phyloP scores from a whole-genome alignment of 2,113 vertebrate species.

The Anthoscopus minutus region DNA sequence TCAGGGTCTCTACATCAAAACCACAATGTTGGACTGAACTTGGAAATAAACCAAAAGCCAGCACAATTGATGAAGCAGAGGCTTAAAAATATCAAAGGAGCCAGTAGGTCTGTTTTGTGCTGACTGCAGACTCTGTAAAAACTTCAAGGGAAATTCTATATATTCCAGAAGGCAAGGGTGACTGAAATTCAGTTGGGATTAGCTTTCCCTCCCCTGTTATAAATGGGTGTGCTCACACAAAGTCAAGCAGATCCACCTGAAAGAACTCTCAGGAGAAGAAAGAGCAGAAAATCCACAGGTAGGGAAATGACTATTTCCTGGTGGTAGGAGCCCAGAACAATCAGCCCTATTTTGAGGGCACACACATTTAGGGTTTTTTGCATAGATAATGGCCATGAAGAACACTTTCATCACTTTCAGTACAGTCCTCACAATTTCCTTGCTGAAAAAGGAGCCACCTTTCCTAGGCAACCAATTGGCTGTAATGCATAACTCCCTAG shows the following conservation, averaged over 20 bases:
- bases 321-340: background rate
- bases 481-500: background rate
- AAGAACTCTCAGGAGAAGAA: background rate
- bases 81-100: slow-evolving; percentile 41
- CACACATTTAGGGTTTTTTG: background rate
- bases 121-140: background rate
- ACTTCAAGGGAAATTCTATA: slow-evolving; percentile 44
- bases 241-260: background rate
- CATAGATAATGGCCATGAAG: background rate
- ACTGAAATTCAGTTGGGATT: slow-evolving; percentile 10
- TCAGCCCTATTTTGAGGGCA: background rate
- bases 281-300: background rate
- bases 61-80: slow-evolving; percentile 21
- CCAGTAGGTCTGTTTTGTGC: background rate
- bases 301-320: background rate
- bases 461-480: background rate
- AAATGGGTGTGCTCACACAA: background rate
- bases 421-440: background rate
- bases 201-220: background rate
- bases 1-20: slow-evolving; percentile 46
- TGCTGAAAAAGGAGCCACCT: background rate
- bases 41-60: slow-evolving; percentile 33
- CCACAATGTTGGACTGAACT: background rate
- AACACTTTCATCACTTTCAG: background rate
- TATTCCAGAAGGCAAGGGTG: slow-evolving; percentile 31